Conservation (phyloP, 2,888 invertebrate species). For the Perizoma flavofasciatum region DNA sequence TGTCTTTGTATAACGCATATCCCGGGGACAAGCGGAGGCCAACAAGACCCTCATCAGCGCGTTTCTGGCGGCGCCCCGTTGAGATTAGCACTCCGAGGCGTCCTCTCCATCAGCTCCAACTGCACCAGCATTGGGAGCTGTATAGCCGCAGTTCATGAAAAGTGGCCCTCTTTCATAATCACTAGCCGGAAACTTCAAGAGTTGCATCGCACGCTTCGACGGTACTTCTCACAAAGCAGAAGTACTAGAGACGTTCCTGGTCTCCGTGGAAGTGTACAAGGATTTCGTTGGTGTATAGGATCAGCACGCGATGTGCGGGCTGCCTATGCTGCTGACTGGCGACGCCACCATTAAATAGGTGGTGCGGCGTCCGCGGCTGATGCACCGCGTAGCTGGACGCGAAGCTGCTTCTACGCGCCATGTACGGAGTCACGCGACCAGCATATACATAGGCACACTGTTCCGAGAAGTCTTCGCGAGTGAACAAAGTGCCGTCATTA, state of each 20-base stretch:
- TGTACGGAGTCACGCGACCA: constrained; percentile 10
- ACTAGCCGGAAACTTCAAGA: neutral
- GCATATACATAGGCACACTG: no score
- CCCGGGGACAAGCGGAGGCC: no score
- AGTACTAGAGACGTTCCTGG: no score
- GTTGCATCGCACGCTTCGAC: constrained; percentile 2
- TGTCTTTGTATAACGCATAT: no score
- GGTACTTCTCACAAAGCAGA: neutral
- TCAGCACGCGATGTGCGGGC: constrained; percentile 6
- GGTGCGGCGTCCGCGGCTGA: constrained; percentile 16
- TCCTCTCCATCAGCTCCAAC: no score
- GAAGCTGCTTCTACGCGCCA: constrained; percentile 8
- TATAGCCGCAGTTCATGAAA: neutral
- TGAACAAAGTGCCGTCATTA: no score
- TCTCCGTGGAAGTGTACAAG: no score
- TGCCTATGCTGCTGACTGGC: constrained; percentile 1
- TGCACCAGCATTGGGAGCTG: no score
- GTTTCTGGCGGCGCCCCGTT: no score
- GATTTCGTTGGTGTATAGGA: no score
- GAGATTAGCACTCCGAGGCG: no score
- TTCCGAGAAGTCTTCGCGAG: constrained; percentile 3
- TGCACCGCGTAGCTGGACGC: constrained; percentile 8
- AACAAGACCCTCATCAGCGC: no score
- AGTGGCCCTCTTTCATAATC: neutral
- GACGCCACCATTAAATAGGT: neutral